Percentiles rank a stretch among this genome's conserved stretches.
phyloP scores from a whole-genome alignment of 2,113 vertebrate species.

The Plotosus lineatus region DNA sequence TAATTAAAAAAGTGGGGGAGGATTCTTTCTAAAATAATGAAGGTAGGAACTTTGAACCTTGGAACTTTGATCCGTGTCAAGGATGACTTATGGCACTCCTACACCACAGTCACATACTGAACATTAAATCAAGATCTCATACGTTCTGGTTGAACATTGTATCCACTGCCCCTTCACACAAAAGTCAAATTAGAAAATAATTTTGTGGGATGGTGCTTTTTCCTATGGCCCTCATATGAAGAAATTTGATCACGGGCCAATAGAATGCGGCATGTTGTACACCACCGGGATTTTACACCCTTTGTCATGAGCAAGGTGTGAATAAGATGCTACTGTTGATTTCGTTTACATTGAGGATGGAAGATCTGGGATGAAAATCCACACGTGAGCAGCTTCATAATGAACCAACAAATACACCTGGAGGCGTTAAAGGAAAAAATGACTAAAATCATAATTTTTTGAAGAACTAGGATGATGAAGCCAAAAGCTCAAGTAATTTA shows the following conservation, averaged over 20 bases:
- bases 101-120: background rate
- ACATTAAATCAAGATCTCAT: background rate
- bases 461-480: too few species aligned
- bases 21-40: background rate
- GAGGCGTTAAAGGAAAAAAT: background rate
- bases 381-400: background rate
- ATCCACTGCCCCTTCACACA: background rate
- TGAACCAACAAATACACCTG: background rate
- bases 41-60: background rate
- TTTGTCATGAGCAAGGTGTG: background rate
- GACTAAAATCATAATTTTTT: too few species aligned
- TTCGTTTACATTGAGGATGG: background rate
- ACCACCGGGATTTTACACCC: background rate
- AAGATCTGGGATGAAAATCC: background rate
- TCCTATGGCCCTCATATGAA: background rate
- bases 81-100: background rate
- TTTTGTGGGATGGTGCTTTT: background rate
- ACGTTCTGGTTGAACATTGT: background rate
- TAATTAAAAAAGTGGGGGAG: too few species aligned
- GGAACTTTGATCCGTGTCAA: background rate
- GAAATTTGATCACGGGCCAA: background rate
- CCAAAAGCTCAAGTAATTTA: background rate
- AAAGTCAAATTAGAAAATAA: background rate
- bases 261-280: background rate
- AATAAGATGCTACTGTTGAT: background rate